Conservation (phyloP, 2,113 vertebrate species). For the Pomatostomus ruficeps region DNA sequence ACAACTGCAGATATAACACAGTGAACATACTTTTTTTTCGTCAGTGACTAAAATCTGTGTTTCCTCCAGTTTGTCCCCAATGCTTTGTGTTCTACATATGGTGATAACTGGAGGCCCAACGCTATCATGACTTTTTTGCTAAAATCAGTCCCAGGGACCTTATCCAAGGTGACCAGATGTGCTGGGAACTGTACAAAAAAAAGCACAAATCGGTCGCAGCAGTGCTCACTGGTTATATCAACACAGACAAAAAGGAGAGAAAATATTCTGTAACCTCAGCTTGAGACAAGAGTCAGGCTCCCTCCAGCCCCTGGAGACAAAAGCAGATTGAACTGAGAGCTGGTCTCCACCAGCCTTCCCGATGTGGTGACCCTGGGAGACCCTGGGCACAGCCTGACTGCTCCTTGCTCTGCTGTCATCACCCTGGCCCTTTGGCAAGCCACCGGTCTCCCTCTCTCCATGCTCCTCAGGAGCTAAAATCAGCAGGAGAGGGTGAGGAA, state of each 20-base stretch:
- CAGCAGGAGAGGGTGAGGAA: not conserved
- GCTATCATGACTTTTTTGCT: not conserved
- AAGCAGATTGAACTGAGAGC: not conserved
- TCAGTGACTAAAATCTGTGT: not conserved
- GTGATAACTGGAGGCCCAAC: not conserved
- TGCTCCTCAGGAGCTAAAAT: not conserved
- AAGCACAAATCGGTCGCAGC: not conserved
- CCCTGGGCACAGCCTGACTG: not conserved
- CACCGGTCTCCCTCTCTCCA: not conserved
- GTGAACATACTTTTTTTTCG: not conserved
- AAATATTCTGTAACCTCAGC: not conserved
- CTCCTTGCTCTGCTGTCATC: not conserved
- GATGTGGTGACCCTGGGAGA: rapidly evolving
- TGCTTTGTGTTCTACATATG: not conserved
- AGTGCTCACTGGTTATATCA: not conserved
- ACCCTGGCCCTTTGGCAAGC: not conserved
- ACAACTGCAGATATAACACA: not conserved
- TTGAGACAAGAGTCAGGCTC: not conserved
- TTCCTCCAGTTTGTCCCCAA: not conserved
- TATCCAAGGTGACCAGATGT: not conserved
- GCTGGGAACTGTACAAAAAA: slow-evolving; percentile 22
- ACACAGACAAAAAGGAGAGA: not conserved
- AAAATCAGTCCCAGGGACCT: not conserved
- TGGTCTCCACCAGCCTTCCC: not conserved
- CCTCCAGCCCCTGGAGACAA: not conserved